Evolutionary conservation across 2,113 vertebrate genomes (phyloP).

Genomic region (Carlito syrichta): DNA sequence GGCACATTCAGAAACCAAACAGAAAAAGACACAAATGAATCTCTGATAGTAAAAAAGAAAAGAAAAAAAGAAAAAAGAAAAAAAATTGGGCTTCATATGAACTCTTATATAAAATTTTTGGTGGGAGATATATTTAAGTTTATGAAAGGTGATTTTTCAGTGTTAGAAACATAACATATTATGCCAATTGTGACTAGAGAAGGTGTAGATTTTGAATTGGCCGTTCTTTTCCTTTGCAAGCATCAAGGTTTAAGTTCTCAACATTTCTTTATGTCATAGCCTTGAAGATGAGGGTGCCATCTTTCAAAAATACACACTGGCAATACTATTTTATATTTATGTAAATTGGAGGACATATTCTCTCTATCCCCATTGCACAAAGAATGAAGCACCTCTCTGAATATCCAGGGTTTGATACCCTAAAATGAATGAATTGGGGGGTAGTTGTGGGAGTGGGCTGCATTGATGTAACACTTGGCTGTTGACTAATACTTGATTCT

Average conservation of each 20-base stretch:
- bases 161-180: background rate
- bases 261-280: background rate
- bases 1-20: background rate
- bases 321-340: background rate
- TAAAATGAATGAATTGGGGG: no score
- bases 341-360: background rate
- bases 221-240: background rate
- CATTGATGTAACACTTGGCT: rapidly evolving
- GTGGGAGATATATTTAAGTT: background rate
- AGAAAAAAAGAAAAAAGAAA: rapidly evolving
- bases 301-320: background rate
- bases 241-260: background rate
- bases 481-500: background rate
- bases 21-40: background rate
- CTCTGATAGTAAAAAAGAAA: background rate
- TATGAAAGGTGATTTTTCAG: background rate
- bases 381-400: background rate
- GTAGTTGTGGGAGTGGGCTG: rapidly evolving
- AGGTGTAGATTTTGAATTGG: background rate
- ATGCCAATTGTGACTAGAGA: background rate
- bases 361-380: rapidly evolving
- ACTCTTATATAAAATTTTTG: background rate
- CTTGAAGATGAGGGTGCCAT: background rate
- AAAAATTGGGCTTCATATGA: background rate
- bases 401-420: background rate